phyloP scores from a whole-genome alignment of 2,888 invertebrate species.

The Tetragonisca angustula region DNA sequence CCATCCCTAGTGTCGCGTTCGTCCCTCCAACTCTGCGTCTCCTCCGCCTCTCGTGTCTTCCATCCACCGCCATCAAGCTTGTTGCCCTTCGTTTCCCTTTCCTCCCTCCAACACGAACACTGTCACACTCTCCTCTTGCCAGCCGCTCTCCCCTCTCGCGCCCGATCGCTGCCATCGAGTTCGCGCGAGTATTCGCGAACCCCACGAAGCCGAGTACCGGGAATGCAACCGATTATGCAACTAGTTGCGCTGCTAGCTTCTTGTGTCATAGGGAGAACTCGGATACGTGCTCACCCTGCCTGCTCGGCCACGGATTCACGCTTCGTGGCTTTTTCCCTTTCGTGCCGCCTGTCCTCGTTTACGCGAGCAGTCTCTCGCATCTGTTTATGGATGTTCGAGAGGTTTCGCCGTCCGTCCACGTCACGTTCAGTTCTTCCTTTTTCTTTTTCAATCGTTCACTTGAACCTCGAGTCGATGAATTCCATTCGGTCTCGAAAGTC shows the following conservation, averaged over 20 bases:
- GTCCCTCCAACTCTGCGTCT: not conserved
- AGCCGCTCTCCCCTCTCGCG: constrained; percentile 29
- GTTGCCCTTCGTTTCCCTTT: constrained; percentile 16
- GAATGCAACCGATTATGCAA: constrained; percentile 75
- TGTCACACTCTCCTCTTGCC: constrained; percentile 9
- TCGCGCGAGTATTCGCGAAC: constrained; percentile 39
- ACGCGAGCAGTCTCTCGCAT: not conserved
- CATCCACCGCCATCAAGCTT: not conserved
- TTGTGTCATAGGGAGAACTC: constrained; percentile 70
- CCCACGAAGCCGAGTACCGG: constrained; percentile 47
- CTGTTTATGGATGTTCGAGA: not conserved
- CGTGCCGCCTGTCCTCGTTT: constrained; percentile 18
- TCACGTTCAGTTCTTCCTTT: no score
- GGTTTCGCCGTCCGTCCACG: not conserved
- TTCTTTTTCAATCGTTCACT: no score
- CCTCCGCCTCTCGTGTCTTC: not conserved
- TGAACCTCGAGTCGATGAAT: no score
- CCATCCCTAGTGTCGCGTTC: not conserved
- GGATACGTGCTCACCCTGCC: constrained; percentile 35
- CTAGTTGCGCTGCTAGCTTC: constrained; percentile 73
- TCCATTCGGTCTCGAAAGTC: no score
- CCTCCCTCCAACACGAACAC: constrained; percentile 5
- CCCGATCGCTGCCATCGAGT: constrained; percentile 38
- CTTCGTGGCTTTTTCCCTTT: constrained; percentile 37
- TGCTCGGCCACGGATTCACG: constrained; percentile 42